phyloP scores from a whole-genome alignment of 2,113 vertebrate genomes.

The Phaetusa simplex region DNA sequence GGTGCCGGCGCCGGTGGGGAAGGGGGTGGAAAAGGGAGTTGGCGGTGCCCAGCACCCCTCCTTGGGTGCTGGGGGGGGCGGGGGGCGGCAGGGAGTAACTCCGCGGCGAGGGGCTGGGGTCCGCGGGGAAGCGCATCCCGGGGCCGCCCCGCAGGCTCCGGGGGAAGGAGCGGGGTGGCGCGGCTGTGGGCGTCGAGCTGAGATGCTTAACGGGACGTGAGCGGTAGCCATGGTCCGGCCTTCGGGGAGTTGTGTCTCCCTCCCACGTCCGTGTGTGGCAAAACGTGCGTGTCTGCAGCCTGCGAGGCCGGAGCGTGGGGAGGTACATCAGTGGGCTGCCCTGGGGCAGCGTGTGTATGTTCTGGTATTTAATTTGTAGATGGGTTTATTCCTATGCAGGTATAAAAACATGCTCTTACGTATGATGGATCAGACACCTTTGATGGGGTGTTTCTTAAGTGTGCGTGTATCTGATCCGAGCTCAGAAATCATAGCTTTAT shows the following conservation, averaged over 20 bases:
- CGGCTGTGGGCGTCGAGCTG: not conserved
- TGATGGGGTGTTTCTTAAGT: not conserved
- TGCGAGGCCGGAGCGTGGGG: not conserved
- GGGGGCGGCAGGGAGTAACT: not conserved
- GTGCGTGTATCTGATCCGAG: not conserved
- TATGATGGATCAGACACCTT: not conserved
- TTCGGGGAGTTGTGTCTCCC: not conserved
- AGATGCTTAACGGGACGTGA: not conserved
- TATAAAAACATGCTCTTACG: not conserved
- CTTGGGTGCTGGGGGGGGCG: not conserved
- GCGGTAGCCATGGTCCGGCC: not conserved
- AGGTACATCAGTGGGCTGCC: not conserved
- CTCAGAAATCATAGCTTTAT: not conserved
- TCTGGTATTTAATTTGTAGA: not conserved
- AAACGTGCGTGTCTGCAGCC: not conserved
- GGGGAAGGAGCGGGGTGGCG: accelerated
- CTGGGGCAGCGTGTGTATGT: accelerated
- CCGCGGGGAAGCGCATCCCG: not conserved
- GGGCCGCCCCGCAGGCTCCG: not conserved
- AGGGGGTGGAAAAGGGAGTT: not conserved
- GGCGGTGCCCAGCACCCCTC: not conserved
- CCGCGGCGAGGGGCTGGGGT: not conserved
- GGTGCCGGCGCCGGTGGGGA: not conserved
- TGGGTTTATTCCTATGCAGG: accelerated
- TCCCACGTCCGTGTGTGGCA: accelerated